A percentile compares a stretch with the other conserved stretches of the same genome.
phyloP scores from a whole-genome alignment of 2,113 vertebrate species.

The Pavo muticus region DNA sequence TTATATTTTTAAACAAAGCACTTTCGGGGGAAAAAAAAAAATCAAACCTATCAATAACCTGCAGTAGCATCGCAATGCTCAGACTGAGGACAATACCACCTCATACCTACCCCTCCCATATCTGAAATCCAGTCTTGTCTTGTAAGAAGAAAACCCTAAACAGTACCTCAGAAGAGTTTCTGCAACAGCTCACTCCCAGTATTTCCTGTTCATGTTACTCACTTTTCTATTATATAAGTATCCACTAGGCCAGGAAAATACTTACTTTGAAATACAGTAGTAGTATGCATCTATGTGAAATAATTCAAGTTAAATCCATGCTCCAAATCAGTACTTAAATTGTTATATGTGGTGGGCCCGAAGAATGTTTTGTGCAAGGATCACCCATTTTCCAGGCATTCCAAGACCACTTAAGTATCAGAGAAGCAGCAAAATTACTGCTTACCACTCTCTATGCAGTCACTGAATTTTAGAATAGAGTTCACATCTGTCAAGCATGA shows the following conservation, averaged over 20 bases:
- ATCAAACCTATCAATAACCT: neutral
- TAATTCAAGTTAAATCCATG: neutral
- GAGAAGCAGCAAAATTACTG: neutral
- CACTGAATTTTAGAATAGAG: neutral
- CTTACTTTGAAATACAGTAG: neutral
- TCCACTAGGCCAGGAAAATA: neutral
- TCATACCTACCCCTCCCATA: neutral
- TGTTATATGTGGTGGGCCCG: neutral
- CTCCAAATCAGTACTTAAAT: neutral
- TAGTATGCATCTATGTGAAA: neutral
- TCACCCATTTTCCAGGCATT: neutral
- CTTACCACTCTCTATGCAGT: neutral
- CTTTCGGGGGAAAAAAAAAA: neutral
- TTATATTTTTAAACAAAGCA: conserved; percentile 59
- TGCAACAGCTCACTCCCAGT: neutral
- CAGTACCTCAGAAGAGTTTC: neutral
- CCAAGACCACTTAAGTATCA: neutral
- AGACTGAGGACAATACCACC: neutral
- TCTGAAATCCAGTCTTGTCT: neutral
- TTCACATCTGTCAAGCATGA: neutral
- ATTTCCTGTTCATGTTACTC: neutral
- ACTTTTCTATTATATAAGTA: neutral
- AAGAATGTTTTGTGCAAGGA: neutral
- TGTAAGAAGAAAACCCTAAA: neutral
- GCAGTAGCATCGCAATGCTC: neutral